phyloP scores from a whole-genome alignment of 2,888 invertebrate species.

The Ferdinandea cuprea region DNA sequence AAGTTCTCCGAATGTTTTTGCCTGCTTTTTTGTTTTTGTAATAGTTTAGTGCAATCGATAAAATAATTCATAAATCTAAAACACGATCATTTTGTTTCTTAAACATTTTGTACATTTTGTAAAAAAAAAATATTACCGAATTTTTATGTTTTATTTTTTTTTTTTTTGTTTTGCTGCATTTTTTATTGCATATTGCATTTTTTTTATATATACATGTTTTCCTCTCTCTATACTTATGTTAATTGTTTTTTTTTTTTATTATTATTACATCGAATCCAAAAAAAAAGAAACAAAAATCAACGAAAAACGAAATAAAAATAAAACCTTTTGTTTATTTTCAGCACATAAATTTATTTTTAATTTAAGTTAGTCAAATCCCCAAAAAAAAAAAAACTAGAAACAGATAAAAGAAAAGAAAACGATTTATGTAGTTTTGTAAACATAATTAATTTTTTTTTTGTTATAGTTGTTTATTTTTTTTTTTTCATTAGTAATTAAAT shows the following conservation, averaged over 20 bases:
- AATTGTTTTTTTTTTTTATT: slow-evolving; percentile 17
- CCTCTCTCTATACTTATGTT: slow-evolving; percentile 23
- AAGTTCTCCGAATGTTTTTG: slow-evolving; percentile 55
- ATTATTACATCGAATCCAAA: slow-evolving; percentile 56
- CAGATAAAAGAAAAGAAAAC: slow-evolving; percentile 10
- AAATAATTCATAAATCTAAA: slow-evolving; percentile 31
- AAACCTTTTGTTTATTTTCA: slow-evolving; percentile 81
- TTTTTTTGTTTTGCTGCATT: slow-evolving; percentile 46
- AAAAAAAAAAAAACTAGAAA: background rate
- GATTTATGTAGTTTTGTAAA: slow-evolving; percentile 36
- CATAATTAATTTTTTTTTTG: slow-evolving; percentile 17
- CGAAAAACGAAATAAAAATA: slow-evolving; percentile 35
- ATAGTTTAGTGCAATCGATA: slow-evolving; percentile 63
- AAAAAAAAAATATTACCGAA: slow-evolving; percentile 4
- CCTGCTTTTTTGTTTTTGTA: slow-evolving; percentile 71
- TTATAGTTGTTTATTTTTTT: slow-evolving; percentile 32
- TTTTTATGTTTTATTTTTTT: slow-evolving; percentile 23
- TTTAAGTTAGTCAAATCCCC: slow-evolving; percentile 43
- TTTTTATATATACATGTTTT: slow-evolving; percentile 74
- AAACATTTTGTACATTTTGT: slow-evolving; percentile 26
- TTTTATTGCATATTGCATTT: slow-evolving; percentile 80
- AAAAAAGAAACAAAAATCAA: slow-evolving; percentile 34
- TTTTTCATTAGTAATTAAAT: slow-evolving; percentile 46
- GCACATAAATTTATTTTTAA: slow-evolving; percentile 71
- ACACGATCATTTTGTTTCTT: slow-evolving; percentile 35